These are phyloP conservation scores for Idaea biselata DNA, from an alignment of 2,888 invertebrate genomes.

Conservation along the genomic window DNA sequence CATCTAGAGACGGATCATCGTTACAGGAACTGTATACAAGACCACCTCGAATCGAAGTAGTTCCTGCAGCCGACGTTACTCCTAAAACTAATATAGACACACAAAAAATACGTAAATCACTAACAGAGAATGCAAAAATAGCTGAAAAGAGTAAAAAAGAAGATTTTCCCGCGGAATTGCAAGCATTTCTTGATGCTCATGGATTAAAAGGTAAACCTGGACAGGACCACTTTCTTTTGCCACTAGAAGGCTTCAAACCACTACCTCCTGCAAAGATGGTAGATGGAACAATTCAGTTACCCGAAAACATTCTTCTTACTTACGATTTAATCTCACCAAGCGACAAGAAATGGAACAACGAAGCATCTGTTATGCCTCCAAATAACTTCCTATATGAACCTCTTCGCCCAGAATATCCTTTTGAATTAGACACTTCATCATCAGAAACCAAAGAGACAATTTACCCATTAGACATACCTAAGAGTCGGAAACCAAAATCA, in stretches of 20 bases:
- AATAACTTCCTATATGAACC: conserved; percentile 65
- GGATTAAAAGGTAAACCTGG: conserved; percentile 62
- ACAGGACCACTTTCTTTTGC: conserved; percentile 64
- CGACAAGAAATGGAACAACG: conserved; percentile 39
- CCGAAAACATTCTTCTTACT: conserved; percentile 67
- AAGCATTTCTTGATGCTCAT: conserved; percentile 66
- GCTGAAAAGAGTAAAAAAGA: conserved; percentile 44
- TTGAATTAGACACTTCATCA: conserved; percentile 66
- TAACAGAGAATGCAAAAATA: conserved; percentile 42
- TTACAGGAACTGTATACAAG: conserved; percentile 84
- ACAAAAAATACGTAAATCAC: conserved; percentile 40
- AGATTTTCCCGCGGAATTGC: conserved; percentile 60
- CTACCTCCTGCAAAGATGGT: conserved; percentile 62
- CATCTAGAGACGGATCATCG: conserved; percentile 77
- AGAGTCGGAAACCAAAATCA: conserved; percentile 52
- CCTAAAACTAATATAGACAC: conserved; percentile 41
- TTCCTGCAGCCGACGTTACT: conserved; percentile 59
- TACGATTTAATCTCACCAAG: conserved; percentile 64
- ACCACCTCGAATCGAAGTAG: conserved; percentile 82
- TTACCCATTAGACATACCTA: conserved; percentile 64
- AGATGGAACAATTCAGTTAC: conserved; percentile 65
- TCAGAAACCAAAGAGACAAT: conserved; percentile 57
- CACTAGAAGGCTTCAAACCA: conserved; percentile 72
- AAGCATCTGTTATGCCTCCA: conserved; percentile 37
- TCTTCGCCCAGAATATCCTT: conserved; percentile 58